Evolutionary conservation across 1,140 invertebrate species (phyloP).

Genomic region (Fopius arisanus): DNA sequence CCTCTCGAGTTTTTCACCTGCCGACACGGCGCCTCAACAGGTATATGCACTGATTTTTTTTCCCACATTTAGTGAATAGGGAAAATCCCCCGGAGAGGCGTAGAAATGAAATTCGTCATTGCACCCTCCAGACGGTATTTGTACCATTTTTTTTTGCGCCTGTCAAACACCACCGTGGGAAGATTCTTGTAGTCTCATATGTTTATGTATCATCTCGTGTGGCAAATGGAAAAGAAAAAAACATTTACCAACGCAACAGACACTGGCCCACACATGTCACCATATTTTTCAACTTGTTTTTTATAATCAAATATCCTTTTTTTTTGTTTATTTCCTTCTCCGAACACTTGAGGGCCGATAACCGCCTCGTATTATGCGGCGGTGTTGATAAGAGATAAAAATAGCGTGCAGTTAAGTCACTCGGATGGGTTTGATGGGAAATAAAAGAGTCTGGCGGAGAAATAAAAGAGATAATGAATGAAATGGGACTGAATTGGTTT

Average conservation of each 20-base stretch:
- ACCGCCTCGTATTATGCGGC: background rate
- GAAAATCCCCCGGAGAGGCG: background rate
- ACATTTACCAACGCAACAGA: background rate
- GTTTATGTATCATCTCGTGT: background rate
- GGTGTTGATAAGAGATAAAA: background rate
- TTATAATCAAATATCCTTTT: background rate
- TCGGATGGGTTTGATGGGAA: background rate
- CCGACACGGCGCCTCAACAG: slow-evolving; percentile 54
- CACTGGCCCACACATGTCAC: background rate
- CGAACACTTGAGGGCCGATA: background rate
- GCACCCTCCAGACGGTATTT: background rate
- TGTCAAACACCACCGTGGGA: background rate
- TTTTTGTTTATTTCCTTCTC: background rate
- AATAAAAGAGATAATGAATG: slow-evolving; percentile 3
- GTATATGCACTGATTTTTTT: slow-evolving; percentile 43
- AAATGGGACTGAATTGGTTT: slow-evolving; percentile 18
- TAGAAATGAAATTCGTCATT: background rate
- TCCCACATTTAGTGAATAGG: background rate
- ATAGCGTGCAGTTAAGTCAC: slow-evolving; percentile 18
- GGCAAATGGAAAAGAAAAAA: background rate
- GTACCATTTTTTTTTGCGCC: background rate
- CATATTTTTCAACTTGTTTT: background rate
- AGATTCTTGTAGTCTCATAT: background rate
- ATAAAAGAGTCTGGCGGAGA: background rate
- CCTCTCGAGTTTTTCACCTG: slow-evolving; percentile 58